Evolutionary conservation across 1,140 invertebrate species (phyloP), one percentile per base, ranked within the genome.

Genomic region (Hetaerina americana): DNA sequence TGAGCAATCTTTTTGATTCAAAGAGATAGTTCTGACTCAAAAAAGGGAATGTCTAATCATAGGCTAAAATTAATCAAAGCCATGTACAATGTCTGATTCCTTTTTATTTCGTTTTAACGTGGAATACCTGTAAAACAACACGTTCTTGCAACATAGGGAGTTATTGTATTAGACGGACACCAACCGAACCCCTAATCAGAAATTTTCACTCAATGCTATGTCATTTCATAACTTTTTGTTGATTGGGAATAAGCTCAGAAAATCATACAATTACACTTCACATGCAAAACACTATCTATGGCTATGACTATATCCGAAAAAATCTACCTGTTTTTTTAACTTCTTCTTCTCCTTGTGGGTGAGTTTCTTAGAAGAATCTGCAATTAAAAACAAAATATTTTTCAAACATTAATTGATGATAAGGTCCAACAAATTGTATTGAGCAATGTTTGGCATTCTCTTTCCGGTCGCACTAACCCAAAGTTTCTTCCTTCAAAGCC

Each of bases 341-440:
- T 97, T 97, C 78, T 97, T 97, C 77, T 95, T 91, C 78, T 98
- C 95, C 81, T 97, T 98, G 77, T 96, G 93, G 12, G 93, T 94
- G 66, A 97, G 78, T 82, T 96, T 93, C 79, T 90, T 90, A 67
- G 88, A 83, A 18, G 78, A 76, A 78, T 85, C 76, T 71, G 75
- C 74, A 73, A 77, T 73, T 76, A 74, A 72, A 71, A 74, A 72
- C 31, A 24, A 74, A 72, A 75, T 72, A 27, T n/a, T 66, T 26
- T 29, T 67, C 26, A 6, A 72, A 66, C n/a, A 66, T 18, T 24
- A 6, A 67, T 26, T 73, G 28, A 27, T 22, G 27, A 70, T 68
- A 27, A 26, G 26, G n/a, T 5, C 26, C 25, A 69, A 22, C 31
- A n/a, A 66, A 66, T 57, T 66, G 28, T 26, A 66, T 29, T 26